These are phyloP conservation scores for Darevskia nairensis DNA, from an alignment of 2,797 vertebrate genomes.

Conservation along the genomic window DNA sequence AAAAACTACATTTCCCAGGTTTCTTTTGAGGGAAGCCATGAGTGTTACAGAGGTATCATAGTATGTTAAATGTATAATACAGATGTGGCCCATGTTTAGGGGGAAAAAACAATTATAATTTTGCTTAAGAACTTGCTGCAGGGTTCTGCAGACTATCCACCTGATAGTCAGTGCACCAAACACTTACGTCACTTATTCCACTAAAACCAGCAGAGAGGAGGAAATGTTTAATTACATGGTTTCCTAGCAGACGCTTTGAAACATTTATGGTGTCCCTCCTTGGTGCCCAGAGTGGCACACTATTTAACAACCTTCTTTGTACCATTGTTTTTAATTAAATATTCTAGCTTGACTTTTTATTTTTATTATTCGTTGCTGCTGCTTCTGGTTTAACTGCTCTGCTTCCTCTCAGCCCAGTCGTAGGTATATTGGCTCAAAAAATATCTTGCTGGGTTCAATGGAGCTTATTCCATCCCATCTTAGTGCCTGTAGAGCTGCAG, in stretches of 20 bases:
- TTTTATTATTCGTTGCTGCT: conserved; percentile 12
- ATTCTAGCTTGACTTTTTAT: conserved; percentile 41
- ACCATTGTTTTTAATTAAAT: conserved; percentile 55
- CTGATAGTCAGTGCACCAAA: conserved; percentile 65
- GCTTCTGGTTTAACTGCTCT: conserved; percentile 58
- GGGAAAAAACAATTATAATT: not conserved
- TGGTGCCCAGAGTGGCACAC: conserved; percentile 56
- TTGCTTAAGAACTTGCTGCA: conserved; percentile 26
- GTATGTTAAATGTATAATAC: no score
- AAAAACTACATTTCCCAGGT: no score
- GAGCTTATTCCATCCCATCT: not conserved
- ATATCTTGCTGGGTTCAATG: not conserved
- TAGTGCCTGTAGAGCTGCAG: not conserved
- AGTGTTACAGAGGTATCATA: no score
- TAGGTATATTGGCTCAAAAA: not conserved
- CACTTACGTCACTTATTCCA: conserved; percentile 47
- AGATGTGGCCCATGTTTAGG: no score
- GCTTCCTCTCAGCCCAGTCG: not conserved
- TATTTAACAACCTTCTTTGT: conserved; percentile 60
- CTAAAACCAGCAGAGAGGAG: conserved; percentile 57
- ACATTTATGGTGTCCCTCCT: conserved; percentile 58
- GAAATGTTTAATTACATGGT: conserved; percentile 69
- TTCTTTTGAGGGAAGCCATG: no score
- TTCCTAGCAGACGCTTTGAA: conserved; percentile 52
- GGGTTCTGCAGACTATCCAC: not conserved